Base-by-base conservation (phyloP, 1,140 invertebrate species). In the Eupristina koningsbergeri region DNA sequence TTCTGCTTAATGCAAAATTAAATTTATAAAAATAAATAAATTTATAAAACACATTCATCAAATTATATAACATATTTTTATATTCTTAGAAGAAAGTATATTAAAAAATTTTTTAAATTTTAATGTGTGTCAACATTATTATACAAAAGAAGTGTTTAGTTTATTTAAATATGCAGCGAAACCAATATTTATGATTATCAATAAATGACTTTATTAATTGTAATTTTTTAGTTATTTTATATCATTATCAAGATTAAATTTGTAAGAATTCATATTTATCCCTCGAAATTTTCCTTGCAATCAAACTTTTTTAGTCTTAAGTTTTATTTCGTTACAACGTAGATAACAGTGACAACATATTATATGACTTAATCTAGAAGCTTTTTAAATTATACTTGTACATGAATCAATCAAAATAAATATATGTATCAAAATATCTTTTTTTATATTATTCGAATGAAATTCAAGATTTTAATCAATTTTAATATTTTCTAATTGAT, bases 201-300 rank as follows among this genome's bases (percentile, higher is more conserved):
- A 81, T 81, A 81, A 81, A 75, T 75, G 75, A 69, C 50, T 81
- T 71, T 74, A 69, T 71, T 73, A 81, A 53, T n/a, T 53, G 80
- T 39, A 45, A 81, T 81, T 73, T 81, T 74, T 81, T 81, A 81
- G 47, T 74, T 53, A 39, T 22, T 39, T 29, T 53, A 45, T 19
- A 80, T 15, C 53, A 36, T 3, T 29, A 69, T 5, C 76, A 7
- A 45, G n/a, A 13, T 45, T 8, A 2, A 22, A 74, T 50, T 81
- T 74, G 73, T 1, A 29, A 81, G 69, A 45, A 31, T 58, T 74
- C 61, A 67, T 36, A 61, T 34, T 74, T 22, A 58, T 39, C 39
- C 80, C 36, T 63, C 53, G 63, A 81, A 74, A 63, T 6, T 74
- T 81, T 81, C 39, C 53, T 80, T 39, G 64, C 9, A 50, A 3